Conservation (phyloP, 2,113 vertebrate genomes). For the Heptranchias perlo region DNA sequence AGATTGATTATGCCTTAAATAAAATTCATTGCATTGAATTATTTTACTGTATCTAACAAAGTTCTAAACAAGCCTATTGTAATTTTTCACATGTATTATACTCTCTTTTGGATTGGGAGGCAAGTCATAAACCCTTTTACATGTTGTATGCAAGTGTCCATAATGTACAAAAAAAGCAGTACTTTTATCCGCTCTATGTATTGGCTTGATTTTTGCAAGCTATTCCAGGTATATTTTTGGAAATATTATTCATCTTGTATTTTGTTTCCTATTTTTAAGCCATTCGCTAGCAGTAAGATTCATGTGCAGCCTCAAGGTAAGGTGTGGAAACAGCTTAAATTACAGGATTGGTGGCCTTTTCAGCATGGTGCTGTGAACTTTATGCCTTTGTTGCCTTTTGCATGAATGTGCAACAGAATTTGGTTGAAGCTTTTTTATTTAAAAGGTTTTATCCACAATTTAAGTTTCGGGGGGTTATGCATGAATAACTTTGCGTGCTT, state of each 20-base stretch:
- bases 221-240: neutral
- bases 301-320: constrained; percentile 86
- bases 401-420: neutral
- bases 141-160: neutral
- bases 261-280: constrained; percentile 57
- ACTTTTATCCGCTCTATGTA: neutral
- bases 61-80: neutral
- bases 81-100: neutral
- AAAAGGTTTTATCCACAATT: neutral
- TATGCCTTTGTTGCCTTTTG: neutral
- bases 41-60: neutral
- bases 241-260: constrained; percentile 40
- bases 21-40: neutral
- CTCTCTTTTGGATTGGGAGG: neutral
- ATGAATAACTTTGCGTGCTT: neutral
- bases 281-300: constrained; percentile 69
- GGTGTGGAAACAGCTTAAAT: constrained; percentile 39
- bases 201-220: neutral
- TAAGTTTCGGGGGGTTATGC: neutral
- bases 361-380: neutral
- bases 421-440: neutral
- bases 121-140: neutral
- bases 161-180: neutral
- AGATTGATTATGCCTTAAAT: neutral
- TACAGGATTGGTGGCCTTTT: constrained; percentile 5